These are phyloP conservation scores for Melanaphis sacchari DNA, from an alignment of 1,140 invertebrate species.

Conservation along the genomic window DNA sequence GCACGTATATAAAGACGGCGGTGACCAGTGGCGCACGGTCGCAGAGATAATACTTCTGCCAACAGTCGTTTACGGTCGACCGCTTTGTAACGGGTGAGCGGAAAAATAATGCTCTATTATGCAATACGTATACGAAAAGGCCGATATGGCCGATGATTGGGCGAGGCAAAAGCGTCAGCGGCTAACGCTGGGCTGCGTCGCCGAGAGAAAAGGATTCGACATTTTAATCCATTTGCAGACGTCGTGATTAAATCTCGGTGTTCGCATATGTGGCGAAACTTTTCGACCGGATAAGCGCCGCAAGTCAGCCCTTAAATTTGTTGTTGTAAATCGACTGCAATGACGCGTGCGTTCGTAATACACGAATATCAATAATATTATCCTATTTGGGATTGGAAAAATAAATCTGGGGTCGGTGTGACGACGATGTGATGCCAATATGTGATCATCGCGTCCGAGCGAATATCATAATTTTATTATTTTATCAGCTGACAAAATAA, in stretches of 20 bases:
- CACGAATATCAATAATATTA: neutral
- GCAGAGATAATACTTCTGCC: neutral
- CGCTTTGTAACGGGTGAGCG: neutral
- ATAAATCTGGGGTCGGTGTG: neutral
- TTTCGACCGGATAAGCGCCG: neutral
- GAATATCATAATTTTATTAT: neutral
- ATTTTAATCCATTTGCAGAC: constrained; percentile 1
- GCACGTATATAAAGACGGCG: neutral
- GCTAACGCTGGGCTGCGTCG: neutral
- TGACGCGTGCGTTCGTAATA: neutral
- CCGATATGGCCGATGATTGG: neutral
- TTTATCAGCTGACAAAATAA: neutral
- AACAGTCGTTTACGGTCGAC: neutral
- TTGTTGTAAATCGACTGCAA: neutral
- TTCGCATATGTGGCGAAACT: neutral
- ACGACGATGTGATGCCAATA: neutral
- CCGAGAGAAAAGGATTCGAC: neutral
- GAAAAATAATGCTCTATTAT: neutral
- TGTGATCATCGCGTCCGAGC: neutral
- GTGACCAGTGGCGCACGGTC: neutral
- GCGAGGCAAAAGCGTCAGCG: neutral
- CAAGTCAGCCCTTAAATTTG: neutral
- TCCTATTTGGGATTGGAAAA: neutral
- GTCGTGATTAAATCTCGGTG: neutral
- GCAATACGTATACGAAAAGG: neutral